These are phyloP conservation scores for Dendrocopos noguchii DNA, from an alignment of 2,113 vertebrate genomes.

Conservation along the genomic window DNA sequence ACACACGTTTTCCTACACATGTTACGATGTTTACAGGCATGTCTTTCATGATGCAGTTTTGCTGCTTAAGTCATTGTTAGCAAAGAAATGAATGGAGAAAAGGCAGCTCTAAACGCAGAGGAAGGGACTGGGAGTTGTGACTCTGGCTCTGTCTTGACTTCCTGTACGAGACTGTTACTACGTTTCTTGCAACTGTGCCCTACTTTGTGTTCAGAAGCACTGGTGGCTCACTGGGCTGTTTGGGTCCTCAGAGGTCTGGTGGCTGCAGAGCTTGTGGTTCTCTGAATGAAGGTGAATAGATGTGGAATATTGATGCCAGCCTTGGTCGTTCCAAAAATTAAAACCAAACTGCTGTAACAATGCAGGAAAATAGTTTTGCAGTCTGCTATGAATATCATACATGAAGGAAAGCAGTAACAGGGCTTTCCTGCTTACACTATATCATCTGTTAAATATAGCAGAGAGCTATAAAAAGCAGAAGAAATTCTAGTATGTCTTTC, in stretches of 20 bases:
- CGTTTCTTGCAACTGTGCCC: not conserved
- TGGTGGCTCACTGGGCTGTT: not conserved
- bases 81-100: not conserved
- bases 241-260: not conserved
- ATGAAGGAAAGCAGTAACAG: not conserved
- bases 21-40: not conserved
- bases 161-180: not conserved
- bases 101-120: not conserved
- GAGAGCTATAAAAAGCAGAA: not conserved
- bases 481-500: not conserved
- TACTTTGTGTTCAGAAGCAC: not conserved
- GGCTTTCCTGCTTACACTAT: not conserved
- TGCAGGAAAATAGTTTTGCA: not conserved
- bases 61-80: not conserved
- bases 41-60: not conserved
- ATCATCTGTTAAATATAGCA: constrained; percentile 16
- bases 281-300: not conserved
- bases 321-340: not conserved
- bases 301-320: not conserved
- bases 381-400: not conserved
- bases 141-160: not conserved
- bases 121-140: not conserved
- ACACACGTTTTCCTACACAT: not conserved
- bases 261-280: not conserved
- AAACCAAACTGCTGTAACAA: not conserved